Evolutionary conservation across 2,888 invertebrate species (phyloP).

Genomic region (Atherix ibis): DNA sequence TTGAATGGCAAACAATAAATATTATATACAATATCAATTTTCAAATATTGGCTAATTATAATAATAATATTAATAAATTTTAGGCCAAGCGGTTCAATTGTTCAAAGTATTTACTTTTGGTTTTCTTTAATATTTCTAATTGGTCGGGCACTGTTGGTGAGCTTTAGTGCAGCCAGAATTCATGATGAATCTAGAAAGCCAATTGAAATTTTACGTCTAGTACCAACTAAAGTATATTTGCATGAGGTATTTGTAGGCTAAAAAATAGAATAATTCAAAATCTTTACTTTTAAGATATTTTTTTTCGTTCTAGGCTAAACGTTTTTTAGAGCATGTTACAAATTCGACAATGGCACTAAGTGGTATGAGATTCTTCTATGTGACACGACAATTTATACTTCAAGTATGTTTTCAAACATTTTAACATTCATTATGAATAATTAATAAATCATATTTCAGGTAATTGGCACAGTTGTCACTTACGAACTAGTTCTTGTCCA

Average conservation of each 20-base stretch:
- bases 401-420: constrained; percentile 33
- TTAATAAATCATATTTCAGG: constrained; percentile 26
- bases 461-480: constrained; percentile 44
- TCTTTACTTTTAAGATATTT: background rate
- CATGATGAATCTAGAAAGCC: constrained; percentile 35
- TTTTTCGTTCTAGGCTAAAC: constrained; percentile 30
- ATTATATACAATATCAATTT: too few species aligned
- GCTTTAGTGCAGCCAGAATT: constrained; percentile 34
- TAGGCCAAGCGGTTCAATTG: constrained; percentile 25
- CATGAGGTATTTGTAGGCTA: constrained; percentile 26
- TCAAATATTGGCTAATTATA: too few species aligned
- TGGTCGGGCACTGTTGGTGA: constrained; percentile 32
- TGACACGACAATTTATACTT: constrained; percentile 37
- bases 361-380: constrained; percentile 38
- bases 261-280: background rate
- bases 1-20: too few species aligned
- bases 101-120: constrained; percentile 34
- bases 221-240: constrained; percentile 32
- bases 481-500: constrained; percentile 16
- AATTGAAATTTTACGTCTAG: constrained; percentile 32
- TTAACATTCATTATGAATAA: background rate
- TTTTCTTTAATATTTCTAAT: constrained; percentile 35
- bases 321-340: constrained; percentile 38
- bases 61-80: background rate
- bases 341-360: constrained; percentile 36